phyloP scores from a whole-genome alignment of 2,797 vertebrate genomes.

The Taeniopygia guttata region DNA sequence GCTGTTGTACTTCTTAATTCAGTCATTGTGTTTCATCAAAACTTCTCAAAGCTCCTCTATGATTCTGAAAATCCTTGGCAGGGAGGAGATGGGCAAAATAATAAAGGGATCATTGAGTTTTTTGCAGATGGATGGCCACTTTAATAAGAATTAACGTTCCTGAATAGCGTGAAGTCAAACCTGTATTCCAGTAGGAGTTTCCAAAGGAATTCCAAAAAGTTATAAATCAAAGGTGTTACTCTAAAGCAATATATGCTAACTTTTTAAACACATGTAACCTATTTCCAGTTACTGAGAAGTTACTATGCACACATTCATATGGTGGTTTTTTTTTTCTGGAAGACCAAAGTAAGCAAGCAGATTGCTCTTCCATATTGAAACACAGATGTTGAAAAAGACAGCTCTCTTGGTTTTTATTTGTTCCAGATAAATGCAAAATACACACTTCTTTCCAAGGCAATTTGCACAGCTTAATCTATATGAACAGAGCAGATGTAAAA shows the following conservation, averaged over 20 bases:
- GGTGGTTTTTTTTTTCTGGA: neutral
- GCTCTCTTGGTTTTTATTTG: neutral
- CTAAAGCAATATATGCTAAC: neutral
- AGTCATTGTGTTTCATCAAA: too few species aligned
- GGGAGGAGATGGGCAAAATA: fast-evolving
- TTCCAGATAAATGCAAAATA: neutral
- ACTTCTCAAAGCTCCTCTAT: too few species aligned
- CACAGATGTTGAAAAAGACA: neutral
- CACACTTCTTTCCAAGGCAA: neutral
- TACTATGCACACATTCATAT: neutral
- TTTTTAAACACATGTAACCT: neutral
- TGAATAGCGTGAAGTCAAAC: neutral
- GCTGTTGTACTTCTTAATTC: too few species aligned
- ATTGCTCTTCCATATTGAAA: neutral
- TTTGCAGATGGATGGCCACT: neutral
- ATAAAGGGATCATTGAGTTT: neutral
- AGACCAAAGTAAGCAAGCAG: neutral
- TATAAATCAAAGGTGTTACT: neutral
- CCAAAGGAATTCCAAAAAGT: neutral
- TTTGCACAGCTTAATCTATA: neutral
- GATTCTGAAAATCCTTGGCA: too few species aligned
- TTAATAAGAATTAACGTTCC: neutral
- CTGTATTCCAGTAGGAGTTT: neutral
- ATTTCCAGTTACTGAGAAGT: neutral
- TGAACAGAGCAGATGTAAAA: neutral